Percentiles rank a stretch among this genome's conserved stretches.
These are phyloP conservation scores for Nemopilema nomurai DNA, from an alignment of 30 jellyfish, hydroid and myxozoan species.

Conservation along the genomic window DNA sequence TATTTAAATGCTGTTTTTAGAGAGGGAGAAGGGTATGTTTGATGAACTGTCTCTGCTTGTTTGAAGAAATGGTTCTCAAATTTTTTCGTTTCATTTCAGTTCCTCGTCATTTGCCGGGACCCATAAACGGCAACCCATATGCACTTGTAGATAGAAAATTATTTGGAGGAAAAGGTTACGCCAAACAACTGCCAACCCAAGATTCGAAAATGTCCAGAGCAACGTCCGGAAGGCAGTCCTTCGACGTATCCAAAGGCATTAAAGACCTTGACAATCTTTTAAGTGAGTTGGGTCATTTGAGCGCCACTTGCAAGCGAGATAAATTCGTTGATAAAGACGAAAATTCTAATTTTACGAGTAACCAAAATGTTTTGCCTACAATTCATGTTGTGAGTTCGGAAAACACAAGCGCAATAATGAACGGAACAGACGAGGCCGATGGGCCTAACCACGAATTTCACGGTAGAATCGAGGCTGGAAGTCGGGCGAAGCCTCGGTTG, in stretches of 20 bases:
- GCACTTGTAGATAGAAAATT: slow-evolving; percentile 74
- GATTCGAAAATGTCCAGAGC: slow-evolving; percentile 34
- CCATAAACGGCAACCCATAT: slow-evolving; percentile 90
- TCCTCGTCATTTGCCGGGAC: slow-evolving; percentile 91
- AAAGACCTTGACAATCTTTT: slow-evolving; percentile 79
- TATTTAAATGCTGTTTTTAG: no score
- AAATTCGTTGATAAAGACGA: slow-evolving; percentile 16
- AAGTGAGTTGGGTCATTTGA: slow-evolving; percentile 70
- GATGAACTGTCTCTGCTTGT: background rate
- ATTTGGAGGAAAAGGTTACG: slow-evolving; percentile 25
- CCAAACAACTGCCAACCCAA: slow-evolving; percentile 18
- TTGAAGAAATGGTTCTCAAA: background rate
- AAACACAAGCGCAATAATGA: background rate
- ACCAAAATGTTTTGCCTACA: slow-evolving; percentile 24
- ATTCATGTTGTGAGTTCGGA: slow-evolving; percentile 32
- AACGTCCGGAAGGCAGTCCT: slow-evolving; percentile 41
- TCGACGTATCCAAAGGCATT: slow-evolving; percentile 72
- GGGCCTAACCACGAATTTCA: background rate
- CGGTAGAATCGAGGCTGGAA: background rate
- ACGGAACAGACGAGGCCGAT: background rate
- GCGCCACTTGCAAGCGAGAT: slow-evolving; percentile 44
- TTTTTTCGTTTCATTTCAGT: slow-evolving; percentile 20
- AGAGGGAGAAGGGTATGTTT: no score
- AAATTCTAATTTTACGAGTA: slow-evolving; percentile 31
- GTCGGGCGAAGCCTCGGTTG: slow-evolving; percentile 64